These are phyloP conservation scores for Campoletis sonorensis DNA, from an alignment of 1,140 invertebrate genomes.

Conservation along the genomic window DNA sequence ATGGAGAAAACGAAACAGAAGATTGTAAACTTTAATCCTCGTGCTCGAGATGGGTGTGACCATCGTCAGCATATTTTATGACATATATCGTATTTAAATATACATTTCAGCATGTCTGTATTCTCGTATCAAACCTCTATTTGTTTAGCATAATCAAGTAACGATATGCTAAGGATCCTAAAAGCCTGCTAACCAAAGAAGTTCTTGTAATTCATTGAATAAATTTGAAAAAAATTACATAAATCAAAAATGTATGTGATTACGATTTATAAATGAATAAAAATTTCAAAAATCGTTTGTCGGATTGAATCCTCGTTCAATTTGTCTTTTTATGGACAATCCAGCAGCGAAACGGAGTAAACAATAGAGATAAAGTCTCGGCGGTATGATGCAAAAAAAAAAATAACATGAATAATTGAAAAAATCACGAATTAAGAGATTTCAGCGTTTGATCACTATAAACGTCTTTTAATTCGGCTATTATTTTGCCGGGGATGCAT, in stretches of 20 bases:
- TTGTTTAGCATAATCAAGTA: background rate
- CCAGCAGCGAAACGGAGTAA: no score
- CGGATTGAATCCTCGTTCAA: no score
- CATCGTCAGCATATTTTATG: background rate
- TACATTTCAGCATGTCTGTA: background rate
- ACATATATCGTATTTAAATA: background rate
- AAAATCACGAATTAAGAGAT: no score
- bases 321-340: no score
- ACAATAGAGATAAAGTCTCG: no score
- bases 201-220: background rate
- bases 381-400: no score
- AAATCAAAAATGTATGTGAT: background rate
- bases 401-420: no score
- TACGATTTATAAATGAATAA: background rate
- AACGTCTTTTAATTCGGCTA: background rate
- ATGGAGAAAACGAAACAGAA: conserved; percentile 13
- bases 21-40: conserved; percentile 11
- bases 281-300: background rate
- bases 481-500: background rate
- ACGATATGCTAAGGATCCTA: background rate
- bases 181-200: background rate
- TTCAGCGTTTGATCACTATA: no score
- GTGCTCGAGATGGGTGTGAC: conserved; percentile 1
- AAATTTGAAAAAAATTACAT: background rate
- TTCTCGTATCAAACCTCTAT: background rate